These are phyloP conservation scores for Enteromius trimaculatus DNA, from an alignment of 2,797 vertebrate genomes.

Conservation along the genomic window DNA sequence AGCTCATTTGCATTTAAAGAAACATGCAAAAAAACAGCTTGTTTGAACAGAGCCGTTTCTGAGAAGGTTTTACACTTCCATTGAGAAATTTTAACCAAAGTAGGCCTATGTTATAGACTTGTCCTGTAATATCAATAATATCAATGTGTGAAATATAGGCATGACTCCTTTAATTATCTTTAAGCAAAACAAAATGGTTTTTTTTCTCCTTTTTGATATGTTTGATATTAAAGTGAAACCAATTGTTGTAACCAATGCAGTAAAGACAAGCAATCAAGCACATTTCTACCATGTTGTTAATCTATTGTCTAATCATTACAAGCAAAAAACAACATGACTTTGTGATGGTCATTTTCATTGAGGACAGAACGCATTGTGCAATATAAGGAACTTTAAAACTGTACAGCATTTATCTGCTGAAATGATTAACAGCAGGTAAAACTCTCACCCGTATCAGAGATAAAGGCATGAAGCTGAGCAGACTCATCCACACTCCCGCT, in stretches of 20 bases:
- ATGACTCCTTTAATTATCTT: neutral
- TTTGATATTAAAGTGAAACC: neutral
- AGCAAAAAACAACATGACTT: neutral
- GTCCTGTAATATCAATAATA: no score
- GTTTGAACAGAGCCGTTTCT: no score
- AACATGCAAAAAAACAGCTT: no score
- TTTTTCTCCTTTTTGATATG: neutral
- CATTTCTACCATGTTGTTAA: neutral
- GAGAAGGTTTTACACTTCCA: no score
- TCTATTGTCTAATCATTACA: neutral
- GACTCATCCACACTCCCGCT: constrained; percentile 89
- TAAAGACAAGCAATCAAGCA: neutral
- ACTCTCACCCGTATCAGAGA: constrained; percentile 94
- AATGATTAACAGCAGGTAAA: neutral
- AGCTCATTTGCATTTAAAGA: no score
- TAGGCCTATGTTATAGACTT: no score
- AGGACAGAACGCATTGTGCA: neutral
- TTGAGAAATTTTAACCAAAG: no score
- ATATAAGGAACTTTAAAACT: neutral
- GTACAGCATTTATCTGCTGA: neutral
- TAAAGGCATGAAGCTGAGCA: constrained; percentile 90
- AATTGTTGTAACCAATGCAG: neutral
- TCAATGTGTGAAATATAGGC: no score
- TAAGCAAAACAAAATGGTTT: neutral
- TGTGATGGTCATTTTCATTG: neutral